Percentiles rank a stretch among this genome's conserved stretches.
phyloP scores from a whole-genome alignment of 92 coral and sea anemone genomes.

The Palythoa grandiflora region DNA sequence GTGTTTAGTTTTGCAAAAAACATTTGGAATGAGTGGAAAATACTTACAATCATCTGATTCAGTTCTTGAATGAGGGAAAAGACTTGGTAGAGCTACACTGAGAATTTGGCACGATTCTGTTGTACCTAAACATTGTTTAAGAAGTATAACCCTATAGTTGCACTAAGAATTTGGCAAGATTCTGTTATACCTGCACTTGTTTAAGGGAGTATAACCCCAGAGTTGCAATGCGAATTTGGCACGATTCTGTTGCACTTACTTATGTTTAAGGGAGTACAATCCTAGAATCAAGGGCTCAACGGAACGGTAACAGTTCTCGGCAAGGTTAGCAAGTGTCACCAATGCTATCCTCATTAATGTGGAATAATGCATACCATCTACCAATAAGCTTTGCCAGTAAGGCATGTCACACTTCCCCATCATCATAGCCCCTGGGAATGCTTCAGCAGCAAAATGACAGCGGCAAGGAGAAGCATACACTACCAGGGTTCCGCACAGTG shows the following conservation, averaged over 20 bases:
- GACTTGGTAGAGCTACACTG: constrained; percentile 81
- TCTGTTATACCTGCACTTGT: constrained; percentile 48
- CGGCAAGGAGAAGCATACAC: too few relatives aligned
- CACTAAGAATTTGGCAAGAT: constrained; percentile 72
- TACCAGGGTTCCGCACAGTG: too few relatives aligned
- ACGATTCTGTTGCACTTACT: constrained; percentile 58
- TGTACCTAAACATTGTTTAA: constrained; percentile 13
- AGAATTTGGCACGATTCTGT: constrained; percentile 75
- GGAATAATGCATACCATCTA: too few relatives aligned
- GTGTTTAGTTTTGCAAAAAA: neutral
- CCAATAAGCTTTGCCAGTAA: too few relatives aligned
- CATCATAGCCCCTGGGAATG: too few relatives aligned
- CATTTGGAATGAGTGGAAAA: neutral
- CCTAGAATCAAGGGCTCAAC: too few relatives aligned
- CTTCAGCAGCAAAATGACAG: too few relatives aligned
- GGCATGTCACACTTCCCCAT: too few relatives aligned
- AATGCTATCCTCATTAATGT: too few relatives aligned
- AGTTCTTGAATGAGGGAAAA: constrained; percentile 82
- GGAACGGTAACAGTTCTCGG: too few relatives aligned
- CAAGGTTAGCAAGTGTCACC: too few relatives aligned
- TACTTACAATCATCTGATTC: constrained; percentile 81
- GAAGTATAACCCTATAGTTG: constrained; percentile 26
- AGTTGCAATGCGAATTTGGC: constrained; percentile 74
- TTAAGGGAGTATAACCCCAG: constrained; percentile 18
- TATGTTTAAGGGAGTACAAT: neutral